Evolutionary conservation across 2,888 invertebrate genomes (phyloP).

Genomic region (Exephanes ischioxanthus): DNA sequence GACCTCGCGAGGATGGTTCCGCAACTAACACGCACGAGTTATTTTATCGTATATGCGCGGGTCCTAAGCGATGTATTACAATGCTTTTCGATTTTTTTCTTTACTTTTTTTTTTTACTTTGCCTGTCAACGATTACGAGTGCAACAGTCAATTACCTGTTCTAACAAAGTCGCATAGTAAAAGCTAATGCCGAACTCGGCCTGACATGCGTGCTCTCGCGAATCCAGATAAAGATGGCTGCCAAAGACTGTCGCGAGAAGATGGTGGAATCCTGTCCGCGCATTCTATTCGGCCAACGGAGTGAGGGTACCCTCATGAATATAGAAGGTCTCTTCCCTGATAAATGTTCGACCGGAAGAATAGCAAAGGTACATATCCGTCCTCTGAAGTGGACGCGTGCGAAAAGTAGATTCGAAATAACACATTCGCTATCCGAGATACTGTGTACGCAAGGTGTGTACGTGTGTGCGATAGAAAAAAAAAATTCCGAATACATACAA

Average conservation of each 20-base stretch:
- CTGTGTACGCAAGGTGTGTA: neutral
- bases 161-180: neutral
- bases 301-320: neutral
- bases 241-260: slow-evolving; percentile 44
- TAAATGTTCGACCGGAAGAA: neutral
- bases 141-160: neutral
- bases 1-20: slow-evolving; percentile 14
- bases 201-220: slow-evolving; percentile 43
- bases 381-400: neutral
- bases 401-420: neutral
- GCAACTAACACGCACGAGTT: slow-evolving; percentile 1
- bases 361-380: neutral
- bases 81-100: neutral
- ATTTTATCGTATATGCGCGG: neutral
- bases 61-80: neutral
- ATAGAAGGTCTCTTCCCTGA: neutral
- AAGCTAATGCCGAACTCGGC: neutral
- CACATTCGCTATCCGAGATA: neutral
- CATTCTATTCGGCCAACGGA: slow-evolving; percentile 5
- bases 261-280: slow-evolving; percentile 39
- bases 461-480: neutral
- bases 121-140: slow-evolving; percentile 1
- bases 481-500: slow-evolving; percentile 25
- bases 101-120: neutral
- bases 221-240: slow-evolving; percentile 61